Evolutionary conservation across 2,113 vertebrate species (phyloP).

Genomic region (Nettapus auritus): DNA sequence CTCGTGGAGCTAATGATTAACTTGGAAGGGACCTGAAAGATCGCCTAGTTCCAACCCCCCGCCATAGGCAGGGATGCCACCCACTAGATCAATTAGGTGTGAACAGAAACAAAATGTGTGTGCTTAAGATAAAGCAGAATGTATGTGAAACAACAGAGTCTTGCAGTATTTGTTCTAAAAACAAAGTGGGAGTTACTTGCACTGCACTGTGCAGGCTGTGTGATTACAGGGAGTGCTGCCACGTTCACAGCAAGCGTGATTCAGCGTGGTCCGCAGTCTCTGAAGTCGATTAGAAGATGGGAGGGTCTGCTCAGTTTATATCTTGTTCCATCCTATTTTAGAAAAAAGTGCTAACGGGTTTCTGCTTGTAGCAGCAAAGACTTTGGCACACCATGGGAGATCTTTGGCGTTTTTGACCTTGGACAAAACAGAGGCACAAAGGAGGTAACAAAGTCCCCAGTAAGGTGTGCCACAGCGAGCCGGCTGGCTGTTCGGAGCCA

Average conservation of each 20-base stretch:
- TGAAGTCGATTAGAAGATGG: neutral
- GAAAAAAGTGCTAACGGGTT: neutral
- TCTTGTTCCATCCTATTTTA: neutral
- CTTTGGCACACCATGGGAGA: neutral
- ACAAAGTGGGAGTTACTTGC: slow-evolving; percentile 48
- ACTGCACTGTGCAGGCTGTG: slow-evolving; percentile 7
- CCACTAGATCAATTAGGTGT: slow-evolving; percentile 13
- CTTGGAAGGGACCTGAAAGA: neutral
- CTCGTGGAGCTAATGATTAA: slow-evolving; percentile 74
- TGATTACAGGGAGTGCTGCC: slow-evolving; percentile 31
- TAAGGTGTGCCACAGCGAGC: neutral
- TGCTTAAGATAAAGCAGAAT: slow-evolving; percentile 72
- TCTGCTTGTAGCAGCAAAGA: neutral
- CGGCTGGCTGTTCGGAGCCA: neutral
- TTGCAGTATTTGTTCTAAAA: slow-evolving; percentile 66
- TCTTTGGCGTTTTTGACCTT: neutral
- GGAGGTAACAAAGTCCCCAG: neutral
- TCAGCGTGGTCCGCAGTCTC: neutral
- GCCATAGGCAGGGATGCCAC: too few species aligned
- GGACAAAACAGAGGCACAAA: neutral
- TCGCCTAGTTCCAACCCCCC: too few species aligned
- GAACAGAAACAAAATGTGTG: slow-evolving; percentile 62
- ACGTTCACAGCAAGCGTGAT: neutral
- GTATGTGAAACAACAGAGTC: slow-evolving; percentile 47
- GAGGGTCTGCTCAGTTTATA: neutral